Percentiles rank a stretch among this genome's conserved stretches.
Evolutionary conservation across 2,888 invertebrate species (phyloP).

Genomic region (Tortricodes alternella): DNA sequence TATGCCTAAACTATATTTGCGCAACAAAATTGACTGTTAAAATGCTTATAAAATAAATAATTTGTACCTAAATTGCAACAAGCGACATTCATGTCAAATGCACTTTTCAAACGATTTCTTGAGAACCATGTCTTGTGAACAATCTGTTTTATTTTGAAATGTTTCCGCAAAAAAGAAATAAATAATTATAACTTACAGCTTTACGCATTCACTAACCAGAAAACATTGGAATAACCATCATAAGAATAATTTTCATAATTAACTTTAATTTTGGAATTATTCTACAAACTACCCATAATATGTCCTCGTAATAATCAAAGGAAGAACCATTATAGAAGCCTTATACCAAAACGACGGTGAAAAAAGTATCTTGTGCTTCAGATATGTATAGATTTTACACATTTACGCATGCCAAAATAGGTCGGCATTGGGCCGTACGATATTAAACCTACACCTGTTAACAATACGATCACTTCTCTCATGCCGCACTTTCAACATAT

Average conservation of each 20-base stretch:
- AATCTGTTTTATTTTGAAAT: conserved; percentile 13
- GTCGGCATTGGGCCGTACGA: conserved; percentile 1
- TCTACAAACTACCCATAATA: conserved; percentile 51
- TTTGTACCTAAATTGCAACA: conserved; percentile 43
- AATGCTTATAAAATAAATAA: conserved; percentile 18
- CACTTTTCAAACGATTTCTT: not conserved
- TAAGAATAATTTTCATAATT: conserved; percentile 60
- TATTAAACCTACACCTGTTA: not conserved
- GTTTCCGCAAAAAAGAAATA: conserved; percentile 25
- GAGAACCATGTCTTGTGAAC: not conserved
- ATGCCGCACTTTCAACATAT: conserved; percentile 33
- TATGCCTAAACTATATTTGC: conserved; percentile 15
- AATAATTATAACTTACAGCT: conserved; percentile 33
- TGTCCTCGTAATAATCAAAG: conserved; percentile 43
- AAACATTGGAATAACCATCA: conserved; percentile 66
- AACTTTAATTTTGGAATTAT: conserved; percentile 42
- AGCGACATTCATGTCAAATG: conserved; percentile 35
- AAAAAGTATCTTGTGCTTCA: conserved; percentile 45
- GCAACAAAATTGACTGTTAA: conserved; percentile 14
- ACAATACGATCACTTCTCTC: conserved; percentile 15
- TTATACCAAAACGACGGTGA: conserved; percentile 48
- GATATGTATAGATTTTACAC: conserved; percentile 53
- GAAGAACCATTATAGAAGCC: conserved; percentile 49
- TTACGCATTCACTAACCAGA: conserved; percentile 66
- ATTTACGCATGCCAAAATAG: conserved; percentile 27